phyloP scores from a whole-genome alignment of 2,797 vertebrate species.

The Pipistrellus kuhlii region DNA sequence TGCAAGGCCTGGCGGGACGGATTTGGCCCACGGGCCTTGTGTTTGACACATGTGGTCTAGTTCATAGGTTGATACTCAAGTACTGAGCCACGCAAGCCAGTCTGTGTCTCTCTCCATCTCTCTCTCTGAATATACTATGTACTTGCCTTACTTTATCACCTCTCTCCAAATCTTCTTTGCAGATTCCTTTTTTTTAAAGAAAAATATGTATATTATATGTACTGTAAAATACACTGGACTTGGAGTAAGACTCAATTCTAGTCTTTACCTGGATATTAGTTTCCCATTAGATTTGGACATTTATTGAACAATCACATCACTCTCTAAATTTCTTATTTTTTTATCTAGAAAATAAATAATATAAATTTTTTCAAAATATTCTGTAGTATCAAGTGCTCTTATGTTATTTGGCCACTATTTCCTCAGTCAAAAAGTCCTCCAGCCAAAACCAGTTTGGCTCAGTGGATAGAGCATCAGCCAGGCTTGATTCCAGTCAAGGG shows the following conservation, averaged over 20 bases:
- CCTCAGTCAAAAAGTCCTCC: neutral
- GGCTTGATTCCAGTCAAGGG: no score
- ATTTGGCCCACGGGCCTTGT: no score
- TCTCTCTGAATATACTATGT: neutral
- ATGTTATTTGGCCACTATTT: neutral
- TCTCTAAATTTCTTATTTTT: constrained; percentile 10
- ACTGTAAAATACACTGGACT: neutral
- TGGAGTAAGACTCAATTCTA: neutral
- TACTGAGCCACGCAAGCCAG: no score
- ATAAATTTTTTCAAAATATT: neutral
- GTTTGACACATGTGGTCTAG: no score
- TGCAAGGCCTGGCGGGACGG: no score
- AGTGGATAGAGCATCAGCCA: no score
- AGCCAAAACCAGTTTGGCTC: no score
- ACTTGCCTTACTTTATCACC: neutral
- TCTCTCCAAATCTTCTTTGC: neutral
- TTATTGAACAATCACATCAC: neutral
- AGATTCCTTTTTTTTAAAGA: neutral
- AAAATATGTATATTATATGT: neutral
- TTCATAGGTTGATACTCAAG: no score
- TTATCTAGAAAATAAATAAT: constrained; percentile 17
- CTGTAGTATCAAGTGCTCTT: neutral
- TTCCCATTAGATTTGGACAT: neutral
- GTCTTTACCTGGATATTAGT: neutral
- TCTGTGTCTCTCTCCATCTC: no score